These are phyloP conservation scores for Atethmia centrago DNA, from an alignment of 2,888 invertebrate genomes.

Conservation along the genomic window DNA sequence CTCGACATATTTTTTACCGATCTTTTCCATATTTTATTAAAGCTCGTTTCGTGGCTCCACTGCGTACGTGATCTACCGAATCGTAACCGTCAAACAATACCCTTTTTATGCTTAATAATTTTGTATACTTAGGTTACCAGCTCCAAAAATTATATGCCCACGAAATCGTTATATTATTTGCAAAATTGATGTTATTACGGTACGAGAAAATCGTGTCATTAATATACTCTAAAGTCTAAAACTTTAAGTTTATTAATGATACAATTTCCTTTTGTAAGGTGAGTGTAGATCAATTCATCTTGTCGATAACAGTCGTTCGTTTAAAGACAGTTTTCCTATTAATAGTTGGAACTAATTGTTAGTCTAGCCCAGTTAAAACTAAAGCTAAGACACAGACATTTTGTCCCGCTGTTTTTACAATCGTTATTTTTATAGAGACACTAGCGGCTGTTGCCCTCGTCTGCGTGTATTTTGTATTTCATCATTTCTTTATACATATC, in stretches of 20 bases:
- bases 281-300: constrained; percentile 25
- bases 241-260: too few species aligned
- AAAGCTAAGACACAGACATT: constrained; percentile 17
- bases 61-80: constrained; percentile 53
- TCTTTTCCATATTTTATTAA: neutral
- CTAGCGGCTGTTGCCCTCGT: neutral
- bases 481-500: too few species aligned
- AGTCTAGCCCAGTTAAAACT: constrained; percentile 36
- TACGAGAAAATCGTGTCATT: constrained; percentile 16
- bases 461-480: neutral
- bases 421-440: neutral
- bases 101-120: constrained; percentile 55
- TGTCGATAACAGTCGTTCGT: constrained; percentile 45
- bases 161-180: constrained; percentile 25
- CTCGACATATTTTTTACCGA: neutral
- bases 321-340: constrained; percentile 35
- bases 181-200: constrained; percentile 30
- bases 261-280: neutral
- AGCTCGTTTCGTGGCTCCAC: constrained; percentile 37
- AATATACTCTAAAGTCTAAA: neutral
- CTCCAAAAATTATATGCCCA: constrained; percentile 34
- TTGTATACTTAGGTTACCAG: constrained; percentile 36
- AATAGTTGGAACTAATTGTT: constrained; percentile 49
- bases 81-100: constrained; percentile 45
- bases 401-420: constrained; percentile 1